phyloP scores from a whole-genome alignment of 2,888 invertebrate genomes.

The Hirtodrosophila alboralis region DNA sequence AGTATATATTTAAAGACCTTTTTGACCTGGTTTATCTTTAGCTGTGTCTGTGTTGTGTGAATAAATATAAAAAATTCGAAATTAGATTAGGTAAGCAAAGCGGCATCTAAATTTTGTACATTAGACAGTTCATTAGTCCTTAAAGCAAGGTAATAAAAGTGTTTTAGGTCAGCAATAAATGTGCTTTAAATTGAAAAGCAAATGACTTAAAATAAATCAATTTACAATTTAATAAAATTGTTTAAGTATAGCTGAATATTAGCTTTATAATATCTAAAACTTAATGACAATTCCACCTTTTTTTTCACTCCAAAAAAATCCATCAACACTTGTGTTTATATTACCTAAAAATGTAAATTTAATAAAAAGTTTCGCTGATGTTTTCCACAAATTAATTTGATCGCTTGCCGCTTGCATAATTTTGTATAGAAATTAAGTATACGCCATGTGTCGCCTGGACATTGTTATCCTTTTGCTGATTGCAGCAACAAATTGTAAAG shows the following conservation, averaged over 20 bases:
- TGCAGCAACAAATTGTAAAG: conserved; percentile 73
- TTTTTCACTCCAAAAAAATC: no score
- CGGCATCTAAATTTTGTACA: background rate
- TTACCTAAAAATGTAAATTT: conserved; percentile 23
- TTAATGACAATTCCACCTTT: no score
- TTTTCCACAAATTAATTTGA: conserved; percentile 54
- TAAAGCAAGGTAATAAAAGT: background rate
- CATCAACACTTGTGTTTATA: conserved; percentile 5
- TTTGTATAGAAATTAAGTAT: conserved; percentile 54
- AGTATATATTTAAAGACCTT: no score
- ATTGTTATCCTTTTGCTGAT: conserved; percentile 56
- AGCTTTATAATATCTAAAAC: no score
- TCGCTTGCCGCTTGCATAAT: conserved; percentile 62
- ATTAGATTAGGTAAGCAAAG: background rate
- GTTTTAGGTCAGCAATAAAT: background rate
- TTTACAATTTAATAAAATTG: no score
- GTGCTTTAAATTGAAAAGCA: background rate
- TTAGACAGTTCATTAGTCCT: conserved; percentile 2
- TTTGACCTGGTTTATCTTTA: background rate
- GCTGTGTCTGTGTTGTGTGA: conserved; percentile 1
- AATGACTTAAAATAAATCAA: no score
- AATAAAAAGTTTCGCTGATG: conserved; percentile 21
- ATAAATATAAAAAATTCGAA: background rate
- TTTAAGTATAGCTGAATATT: no score
- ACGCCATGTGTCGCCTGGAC: conserved; percentile 64